These are phyloP conservation scores for Passer domesticus DNA, from an alignment of 2,113 vertebrate species.

Conservation along the genomic window DNA sequence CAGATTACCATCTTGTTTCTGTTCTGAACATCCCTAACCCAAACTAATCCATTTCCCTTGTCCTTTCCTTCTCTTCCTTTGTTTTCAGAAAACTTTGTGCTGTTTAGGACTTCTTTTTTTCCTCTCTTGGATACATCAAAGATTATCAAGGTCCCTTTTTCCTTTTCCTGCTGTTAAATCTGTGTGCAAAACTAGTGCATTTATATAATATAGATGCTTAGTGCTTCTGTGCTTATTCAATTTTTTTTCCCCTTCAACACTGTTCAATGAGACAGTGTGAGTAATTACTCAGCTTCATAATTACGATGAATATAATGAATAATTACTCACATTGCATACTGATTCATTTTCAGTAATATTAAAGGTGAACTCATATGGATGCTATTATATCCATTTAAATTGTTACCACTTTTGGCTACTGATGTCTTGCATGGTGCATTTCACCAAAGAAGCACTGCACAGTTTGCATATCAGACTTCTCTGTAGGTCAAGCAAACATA, in stretches of 20 bases:
- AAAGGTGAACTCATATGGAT: constrained; percentile 10
- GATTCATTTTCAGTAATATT: constrained; percentile 29
- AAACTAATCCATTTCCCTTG: not conserved
- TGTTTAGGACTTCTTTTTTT: not conserved
- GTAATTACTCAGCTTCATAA: constrained; percentile 14
- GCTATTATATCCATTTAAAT: not conserved
- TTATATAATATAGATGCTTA: not conserved
- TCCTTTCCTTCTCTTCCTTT: not conserved
- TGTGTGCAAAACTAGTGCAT: not conserved
- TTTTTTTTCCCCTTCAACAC: not conserved
- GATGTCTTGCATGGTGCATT: not conserved
- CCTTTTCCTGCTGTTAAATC: not conserved
- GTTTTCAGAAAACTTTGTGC: not conserved
- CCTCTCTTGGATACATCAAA: not conserved
- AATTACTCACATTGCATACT: constrained; percentile 40
- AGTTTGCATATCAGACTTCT: not conserved
- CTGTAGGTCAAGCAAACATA: constrained; percentile 2
- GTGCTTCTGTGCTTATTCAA: not conserved
- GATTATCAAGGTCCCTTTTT: not conserved
- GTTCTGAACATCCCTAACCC: not conserved
- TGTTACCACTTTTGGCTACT: not conserved
- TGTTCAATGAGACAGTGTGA: not conserved
- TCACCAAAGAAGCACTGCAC: not conserved
- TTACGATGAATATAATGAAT: constrained; percentile 30
- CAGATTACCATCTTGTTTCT: not conserved